Evolutionary conservation across 2,113 vertebrate genomes (phyloP).

Genomic region (Sterrhoptilus dennistouni): DNA sequence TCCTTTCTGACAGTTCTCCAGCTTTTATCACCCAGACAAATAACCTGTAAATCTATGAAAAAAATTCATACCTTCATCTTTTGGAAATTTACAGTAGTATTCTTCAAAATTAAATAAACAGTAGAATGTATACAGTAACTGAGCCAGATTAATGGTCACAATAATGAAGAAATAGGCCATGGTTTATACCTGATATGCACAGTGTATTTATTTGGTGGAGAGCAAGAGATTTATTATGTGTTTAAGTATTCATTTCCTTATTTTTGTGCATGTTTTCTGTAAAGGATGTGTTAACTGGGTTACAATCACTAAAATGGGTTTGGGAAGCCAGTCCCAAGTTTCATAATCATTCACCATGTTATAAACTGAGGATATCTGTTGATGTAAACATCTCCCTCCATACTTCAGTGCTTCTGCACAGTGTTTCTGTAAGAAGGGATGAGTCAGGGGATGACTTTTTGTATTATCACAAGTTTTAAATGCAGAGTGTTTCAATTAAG

Average conservation of each 20-base stretch:
- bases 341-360: background rate
- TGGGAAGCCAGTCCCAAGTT: background rate
- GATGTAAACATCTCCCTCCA: background rate
- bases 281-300: background rate
- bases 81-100: background rate
- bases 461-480: background rate
- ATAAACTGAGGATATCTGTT: slow-evolving; percentile 8
- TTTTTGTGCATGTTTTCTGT: slow-evolving; percentile 41
- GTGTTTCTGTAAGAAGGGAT: background rate
- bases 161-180: background rate
- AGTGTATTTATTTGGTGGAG: background rate
- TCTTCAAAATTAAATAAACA: background rate
- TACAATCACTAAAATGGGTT: background rate
- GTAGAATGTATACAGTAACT: background rate
- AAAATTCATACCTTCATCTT: background rate
- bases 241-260: slow-evolving; percentile 44
- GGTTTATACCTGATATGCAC: slow-evolving; percentile 3
- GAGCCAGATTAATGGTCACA: background rate
- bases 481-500: background rate
- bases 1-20: background rate
- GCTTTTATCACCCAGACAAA: background rate
- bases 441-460: background rate
- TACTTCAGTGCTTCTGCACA: background rate
- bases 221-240: background rate
- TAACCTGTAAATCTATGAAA: background rate